Percentiles rank a stretch among this genome's conserved stretches.
Conservation (phyloP, 2,888 invertebrate species). For the Diaperis boleti region DNA sequence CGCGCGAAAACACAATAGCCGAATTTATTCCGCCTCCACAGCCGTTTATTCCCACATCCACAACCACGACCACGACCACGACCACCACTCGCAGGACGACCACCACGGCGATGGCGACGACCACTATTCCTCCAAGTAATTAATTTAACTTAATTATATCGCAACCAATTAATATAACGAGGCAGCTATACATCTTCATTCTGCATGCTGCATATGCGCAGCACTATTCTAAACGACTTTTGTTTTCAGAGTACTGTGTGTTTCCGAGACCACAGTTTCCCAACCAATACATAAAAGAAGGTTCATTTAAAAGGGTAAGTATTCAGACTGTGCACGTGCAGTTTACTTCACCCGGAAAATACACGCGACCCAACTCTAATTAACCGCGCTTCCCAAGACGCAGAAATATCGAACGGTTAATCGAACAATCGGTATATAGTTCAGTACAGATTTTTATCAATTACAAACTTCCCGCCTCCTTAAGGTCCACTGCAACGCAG, state of each 20-base stretch:
- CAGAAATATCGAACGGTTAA: slow-evolving; percentile 2
- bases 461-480: no score
- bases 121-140: slow-evolving; percentile 72
- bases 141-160: slow-evolving; percentile 43
- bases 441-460: no score
- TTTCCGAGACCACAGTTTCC: slow-evolving; percentile 86
- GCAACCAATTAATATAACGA: slow-evolving; percentile 40
- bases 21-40: slow-evolving; percentile 67
- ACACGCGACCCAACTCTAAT: slow-evolving; percentile 16
- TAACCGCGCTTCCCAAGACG: slow-evolving; percentile 24
- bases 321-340: slow-evolving; percentile 33
- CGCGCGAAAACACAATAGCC: slow-evolving; percentile 65
- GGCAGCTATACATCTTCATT: slow-evolving; percentile 4
- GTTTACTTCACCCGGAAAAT: slow-evolving; percentile 33
- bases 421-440: not conserved
- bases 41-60: slow-evolving; percentile 62
- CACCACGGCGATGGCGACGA: slow-evolving; percentile 70
- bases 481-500: no score
- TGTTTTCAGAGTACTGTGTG: slow-evolving; percentile 79
- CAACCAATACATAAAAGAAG: slow-evolving; percentile 87
- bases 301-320: slow-evolving; percentile 86
- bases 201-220: not conserved
- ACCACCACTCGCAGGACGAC: slow-evolving; percentile 61
- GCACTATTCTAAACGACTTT: slow-evolving; percentile 37
- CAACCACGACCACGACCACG: slow-evolving; percentile 62